phyloP scores from a whole-genome alignment of 2,888 invertebrate species.

The Amphipyra berbera region DNA sequence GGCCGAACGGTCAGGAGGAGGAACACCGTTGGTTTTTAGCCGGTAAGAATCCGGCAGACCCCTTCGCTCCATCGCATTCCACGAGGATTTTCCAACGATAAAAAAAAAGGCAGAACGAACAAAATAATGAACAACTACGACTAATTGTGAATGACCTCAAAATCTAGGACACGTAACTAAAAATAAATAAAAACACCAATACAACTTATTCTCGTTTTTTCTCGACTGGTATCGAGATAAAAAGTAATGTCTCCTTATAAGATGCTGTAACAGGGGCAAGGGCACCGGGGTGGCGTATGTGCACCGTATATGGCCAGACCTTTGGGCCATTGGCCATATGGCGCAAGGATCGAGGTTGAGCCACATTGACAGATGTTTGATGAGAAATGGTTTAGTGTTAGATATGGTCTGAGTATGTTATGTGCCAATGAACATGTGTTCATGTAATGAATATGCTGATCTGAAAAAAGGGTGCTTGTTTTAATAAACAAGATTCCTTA shows the following conservation, averaged over 20 bases:
- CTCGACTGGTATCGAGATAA: constrained; percentile 33
- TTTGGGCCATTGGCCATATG: constrained; percentile 53
- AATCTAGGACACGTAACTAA: constrained; percentile 50
- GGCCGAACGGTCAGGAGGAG: too few species aligned
- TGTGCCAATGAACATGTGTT: constrained; percentile 37
- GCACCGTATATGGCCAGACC: constrained; percentile 52
- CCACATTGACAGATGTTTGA: constrained; percentile 45
- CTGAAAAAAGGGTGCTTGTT: constrained; percentile 9
- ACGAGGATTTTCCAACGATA: too few species aligned
- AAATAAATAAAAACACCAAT: constrained; percentile 38
- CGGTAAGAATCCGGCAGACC: too few species aligned
- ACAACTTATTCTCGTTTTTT: constrained; percentile 36
- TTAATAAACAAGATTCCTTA: constrained; percentile 27
- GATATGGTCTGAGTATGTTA: constrained; percentile 20
- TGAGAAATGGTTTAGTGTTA: constrained; percentile 26
- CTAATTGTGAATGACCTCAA: constrained; percentile 44
- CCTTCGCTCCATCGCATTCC: too few species aligned
- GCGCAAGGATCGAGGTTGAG: constrained; percentile 45
- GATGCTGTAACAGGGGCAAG: constrained; percentile 61
- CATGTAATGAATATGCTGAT: constrained; percentile 16
- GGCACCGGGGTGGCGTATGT: constrained; percentile 51
- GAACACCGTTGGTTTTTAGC: too few species aligned
- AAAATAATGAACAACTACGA: constrained; percentile 7
- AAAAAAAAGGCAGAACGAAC: too few species aligned
- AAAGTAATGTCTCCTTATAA: constrained; percentile 59